Percentiles rank a stretch among this genome's conserved stretches.
These are phyloP conservation scores for Semnornis frantzii DNA, from an alignment of 2,113 vertebrate species.

Conservation along the genomic window DNA sequence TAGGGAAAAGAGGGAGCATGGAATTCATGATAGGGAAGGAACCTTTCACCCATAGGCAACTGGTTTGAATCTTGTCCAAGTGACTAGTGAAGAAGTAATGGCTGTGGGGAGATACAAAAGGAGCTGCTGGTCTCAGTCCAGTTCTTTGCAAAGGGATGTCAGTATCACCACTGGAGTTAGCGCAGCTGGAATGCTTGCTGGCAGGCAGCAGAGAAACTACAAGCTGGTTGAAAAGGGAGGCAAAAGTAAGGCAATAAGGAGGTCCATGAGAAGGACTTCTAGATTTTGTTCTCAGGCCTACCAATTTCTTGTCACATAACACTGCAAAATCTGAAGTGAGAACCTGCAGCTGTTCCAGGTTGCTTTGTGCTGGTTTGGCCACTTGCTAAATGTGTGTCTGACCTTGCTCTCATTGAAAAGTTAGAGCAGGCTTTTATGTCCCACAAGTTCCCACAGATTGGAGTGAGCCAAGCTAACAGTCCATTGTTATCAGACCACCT, in stretches of 20 bases:
- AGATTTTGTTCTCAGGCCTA: slow-evolving; percentile 1
- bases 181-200: slow-evolving; percentile 16
- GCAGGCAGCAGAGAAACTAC: background rate
- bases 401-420: background rate
- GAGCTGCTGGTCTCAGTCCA: slow-evolving; percentile 23
- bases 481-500: background rate
- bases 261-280: background rate
- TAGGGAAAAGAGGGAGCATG: background rate
- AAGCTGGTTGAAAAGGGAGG: slow-evolving; percentile 6
- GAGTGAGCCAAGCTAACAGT: background rate
- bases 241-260: background rate
- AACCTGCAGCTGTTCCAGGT: background rate
- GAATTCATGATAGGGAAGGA: background rate
- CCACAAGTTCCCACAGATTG: background rate
- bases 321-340: background rate
- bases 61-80: slow-evolving; percentile 26
- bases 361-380: background rate
- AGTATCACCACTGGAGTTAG: background rate
- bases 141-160: background rate
- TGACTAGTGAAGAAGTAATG: background rate
- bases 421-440: background rate
- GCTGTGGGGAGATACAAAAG: background rate
- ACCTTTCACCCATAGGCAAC: slow-evolving; percentile 53
- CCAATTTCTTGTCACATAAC: background rate
- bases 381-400: background rate